Conservation (phyloP, 2,888 invertebrate species). For the Willowsia nigromaculata region DNA sequence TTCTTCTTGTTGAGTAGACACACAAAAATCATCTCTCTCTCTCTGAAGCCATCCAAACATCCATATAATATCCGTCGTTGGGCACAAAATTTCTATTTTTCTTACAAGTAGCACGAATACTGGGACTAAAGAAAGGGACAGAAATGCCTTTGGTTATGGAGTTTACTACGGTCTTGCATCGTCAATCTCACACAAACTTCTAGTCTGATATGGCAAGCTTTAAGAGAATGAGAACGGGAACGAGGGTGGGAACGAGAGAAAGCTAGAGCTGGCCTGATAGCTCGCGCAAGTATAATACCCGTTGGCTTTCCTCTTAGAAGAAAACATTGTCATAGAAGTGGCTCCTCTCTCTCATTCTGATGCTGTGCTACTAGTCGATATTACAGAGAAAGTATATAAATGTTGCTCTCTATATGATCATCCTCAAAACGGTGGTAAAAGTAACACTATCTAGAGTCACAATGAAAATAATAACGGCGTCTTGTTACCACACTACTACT, state of each 20-base stretch:
- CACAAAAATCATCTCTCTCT: background rate
- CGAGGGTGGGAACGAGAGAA: background rate
- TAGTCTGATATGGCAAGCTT: background rate
- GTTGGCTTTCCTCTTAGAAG: conserved; percentile 45
- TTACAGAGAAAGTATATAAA: too few species aligned
- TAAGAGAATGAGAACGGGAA: conserved; percentile 12
- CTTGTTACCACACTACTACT: too few species aligned
- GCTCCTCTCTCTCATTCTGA: too few species aligned
- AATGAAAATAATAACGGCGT: too few species aligned
- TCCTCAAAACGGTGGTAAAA: too few species aligned
- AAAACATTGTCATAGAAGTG: conserved; percentile 66
- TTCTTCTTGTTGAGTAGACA: background rate
- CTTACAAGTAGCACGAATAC: background rate
- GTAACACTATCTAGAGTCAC: too few species aligned
- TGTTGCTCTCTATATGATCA: too few species aligned
- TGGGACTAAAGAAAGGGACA: background rate
- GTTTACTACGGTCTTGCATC: conserved; percentile 48
- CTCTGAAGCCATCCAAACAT: background rate
- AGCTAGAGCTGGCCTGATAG: background rate
- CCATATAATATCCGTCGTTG: background rate
- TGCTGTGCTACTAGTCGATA: too few species aligned
- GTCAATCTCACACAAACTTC: conserved; percentile 40
- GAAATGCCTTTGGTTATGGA: conserved; percentile 47
- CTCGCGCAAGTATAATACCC: conserved; percentile 7
- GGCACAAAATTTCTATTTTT: background rate